phyloP scores from a whole-genome alignment of 2,113 vertebrate species.

The Datnioides undecimradiatus region DNA sequence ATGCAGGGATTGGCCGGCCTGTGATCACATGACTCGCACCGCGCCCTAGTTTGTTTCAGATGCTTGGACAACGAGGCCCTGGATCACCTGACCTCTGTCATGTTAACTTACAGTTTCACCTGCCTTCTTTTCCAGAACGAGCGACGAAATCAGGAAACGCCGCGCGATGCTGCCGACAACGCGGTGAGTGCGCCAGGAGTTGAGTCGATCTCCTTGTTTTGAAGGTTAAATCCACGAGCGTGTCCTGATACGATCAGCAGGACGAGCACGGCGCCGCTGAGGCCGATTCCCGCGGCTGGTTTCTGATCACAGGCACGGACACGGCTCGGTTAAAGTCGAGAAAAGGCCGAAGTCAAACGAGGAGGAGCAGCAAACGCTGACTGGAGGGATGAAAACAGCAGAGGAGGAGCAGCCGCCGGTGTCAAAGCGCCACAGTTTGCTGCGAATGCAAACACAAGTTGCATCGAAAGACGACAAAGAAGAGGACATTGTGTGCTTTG shows the following conservation, averaged over 20 bases:
- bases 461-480: neutral
- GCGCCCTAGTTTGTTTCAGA: constrained; percentile 59
- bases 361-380: neutral
- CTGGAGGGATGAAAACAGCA: neutral
- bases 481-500: too few species aligned
- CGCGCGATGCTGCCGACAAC: too few species aligned
- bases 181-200: too few species aligned
- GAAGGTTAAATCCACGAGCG: neutral
- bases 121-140: neutral
- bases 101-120: too few species aligned
- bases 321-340: too few species aligned
- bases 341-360: too few species aligned
- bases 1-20: constrained; percentile 33
- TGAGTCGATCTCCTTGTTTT: too few species aligned
- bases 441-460: neutral
- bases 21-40: constrained; percentile 27
- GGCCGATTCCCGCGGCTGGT: neutral
- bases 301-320: neutral
- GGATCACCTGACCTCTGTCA: too few species aligned
- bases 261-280: too few species aligned
- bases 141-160: too few species aligned
- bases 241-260: neutral
- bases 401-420: neutral
- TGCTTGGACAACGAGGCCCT: too few species aligned
- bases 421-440: too few species aligned